phyloP scores from a whole-genome alignment of 2,797 vertebrate species.

The Ctenopoma kingsleyae region DNA sequence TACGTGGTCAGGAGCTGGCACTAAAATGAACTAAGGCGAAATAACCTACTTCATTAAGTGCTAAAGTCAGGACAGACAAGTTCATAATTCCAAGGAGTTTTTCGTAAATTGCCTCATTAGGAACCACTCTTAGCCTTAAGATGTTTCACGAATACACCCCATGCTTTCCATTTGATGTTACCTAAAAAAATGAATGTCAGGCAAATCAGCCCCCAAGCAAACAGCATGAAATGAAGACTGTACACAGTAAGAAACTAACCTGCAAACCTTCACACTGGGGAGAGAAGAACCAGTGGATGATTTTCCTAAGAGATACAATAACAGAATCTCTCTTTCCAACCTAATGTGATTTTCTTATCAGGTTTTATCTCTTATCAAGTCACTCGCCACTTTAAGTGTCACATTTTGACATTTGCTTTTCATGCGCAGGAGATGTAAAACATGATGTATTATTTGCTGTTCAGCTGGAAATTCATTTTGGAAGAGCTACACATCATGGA shows the following conservation, averaged over 20 bases:
- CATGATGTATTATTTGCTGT: conserved; percentile 53
- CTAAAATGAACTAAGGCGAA: conserved; percentile 25
- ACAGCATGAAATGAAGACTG: conserved; percentile 28
- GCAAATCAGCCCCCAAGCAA: conserved; percentile 22
- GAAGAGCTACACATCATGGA: conserved; percentile 27
- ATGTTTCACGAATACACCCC: conserved; percentile 4
- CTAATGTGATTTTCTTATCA: conserved; percentile 50
- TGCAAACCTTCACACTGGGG: conserved; percentile 3
- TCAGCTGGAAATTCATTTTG: conserved; percentile 45
- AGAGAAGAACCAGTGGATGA: conserved; percentile 7
- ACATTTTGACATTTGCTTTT: conserved; percentile 65
- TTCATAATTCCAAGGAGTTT: conserved; percentile 12
- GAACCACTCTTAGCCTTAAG: not conserved
- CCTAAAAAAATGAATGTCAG: conserved; percentile 23
- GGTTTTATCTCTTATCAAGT: conserved; percentile 52
- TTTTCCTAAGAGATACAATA: conserved; percentile 23
- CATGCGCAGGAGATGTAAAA: conserved; percentile 40
- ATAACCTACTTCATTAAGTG: not conserved
- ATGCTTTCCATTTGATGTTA: conserved; percentile 39
- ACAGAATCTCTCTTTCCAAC: conserved; percentile 29
- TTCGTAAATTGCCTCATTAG: conserved; percentile 20
- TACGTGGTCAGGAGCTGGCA: not conserved
- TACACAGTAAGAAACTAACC: conserved; percentile 8
- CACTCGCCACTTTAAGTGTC: conserved; percentile 40
- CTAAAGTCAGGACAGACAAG: not conserved